Evolutionary conservation across 2,888 invertebrate species (phyloP), one percentile per base, ranked within the genome.

Genomic region (Eupithecia vulgata): DNA sequence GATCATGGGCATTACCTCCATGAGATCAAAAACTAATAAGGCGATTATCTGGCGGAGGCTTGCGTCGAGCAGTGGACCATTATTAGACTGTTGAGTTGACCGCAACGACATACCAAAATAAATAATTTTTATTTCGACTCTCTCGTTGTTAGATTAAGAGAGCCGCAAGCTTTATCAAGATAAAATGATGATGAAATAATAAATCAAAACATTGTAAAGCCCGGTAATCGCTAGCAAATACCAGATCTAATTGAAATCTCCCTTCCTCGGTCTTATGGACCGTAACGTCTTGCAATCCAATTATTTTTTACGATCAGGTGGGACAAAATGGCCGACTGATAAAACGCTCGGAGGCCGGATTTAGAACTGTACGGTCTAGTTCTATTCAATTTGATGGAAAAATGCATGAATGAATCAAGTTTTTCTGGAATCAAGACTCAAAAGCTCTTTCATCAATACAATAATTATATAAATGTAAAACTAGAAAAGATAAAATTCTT

Each of bases 251-350:
- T 84, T 84, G 81, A 83, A 83, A 83, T 78, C 79, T 40, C 80
- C 78, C 78, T 81, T 76, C 81, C 76, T 74, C 74, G 83, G 85
- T 85, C 85, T 85, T 84, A 87, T 84, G 81, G 82, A 84, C 83
- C 85, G 83, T 88, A 85, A 83, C 81, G 84, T 80, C 81, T 81
- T 81, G 88, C 90, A 85, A 92, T 92, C 92, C 92, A 93, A 93
- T 93, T 92, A 93, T 92, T 92, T 92, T 93, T 92, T 93, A 93
- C 86, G 91, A 90, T 85, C 91, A 91, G 91, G 91, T 91, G 87
- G 86, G 85, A 88, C 87, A 86, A 85, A 89, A 90, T 88, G 87
- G 87, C 85, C 81, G 84, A 73, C 87, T 86, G 90, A 91, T 91
- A 91, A 90, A 91, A 86, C 81, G 80, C 78, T 77, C 59, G 76